A percentile compares a stretch with the other conserved stretches of the same genome.
Conservation (phyloP, 2,888 invertebrate species). For the Napeogenes sylphis region DNA sequence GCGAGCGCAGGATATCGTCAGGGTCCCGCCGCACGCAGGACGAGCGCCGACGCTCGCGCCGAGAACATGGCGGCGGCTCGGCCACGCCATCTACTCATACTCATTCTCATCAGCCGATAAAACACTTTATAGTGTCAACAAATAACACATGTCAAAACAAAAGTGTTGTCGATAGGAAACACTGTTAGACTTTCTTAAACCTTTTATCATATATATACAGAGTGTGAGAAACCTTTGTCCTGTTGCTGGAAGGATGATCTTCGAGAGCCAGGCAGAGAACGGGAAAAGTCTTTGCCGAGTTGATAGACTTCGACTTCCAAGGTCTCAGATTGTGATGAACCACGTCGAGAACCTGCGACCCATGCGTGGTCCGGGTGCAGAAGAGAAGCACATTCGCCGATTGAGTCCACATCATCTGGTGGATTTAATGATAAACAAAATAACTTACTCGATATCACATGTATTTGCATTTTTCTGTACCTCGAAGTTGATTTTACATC, state of each 20-base stretch:
- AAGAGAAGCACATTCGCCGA: constrained; percentile 85
- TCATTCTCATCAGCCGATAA: not conserved
- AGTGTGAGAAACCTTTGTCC: constrained; percentile 68
- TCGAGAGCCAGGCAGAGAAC: constrained; percentile 89
- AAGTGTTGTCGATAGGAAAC: no score
- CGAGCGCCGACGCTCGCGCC: constrained; percentile 85
- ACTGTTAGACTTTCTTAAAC: no score
- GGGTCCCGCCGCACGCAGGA: constrained; percentile 90
- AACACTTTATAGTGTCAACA: no score
- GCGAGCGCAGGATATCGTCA: constrained; percentile 88
- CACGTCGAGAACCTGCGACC: constrained; percentile 86
- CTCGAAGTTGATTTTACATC: no score
- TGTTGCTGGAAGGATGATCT: constrained; percentile 89
- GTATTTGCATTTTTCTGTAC: not conserved
- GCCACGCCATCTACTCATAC: constrained; percentile 44
- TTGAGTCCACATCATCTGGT: constrained; percentile 84
- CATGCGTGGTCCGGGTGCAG: constrained; percentile 93
- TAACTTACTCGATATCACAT: constrained; percentile 3
- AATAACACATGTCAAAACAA: no score
- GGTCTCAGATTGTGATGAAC: constrained; percentile 93
- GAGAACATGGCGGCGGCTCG: constrained; percentile 56
- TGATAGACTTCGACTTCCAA: constrained; percentile 91
- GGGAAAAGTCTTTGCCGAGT: constrained; percentile 89
- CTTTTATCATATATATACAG: not conserved
- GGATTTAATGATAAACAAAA: constrained; percentile 14